Conservation (phyloP, 2,797 vertebrate genomes). For the Mycteria americana region DNA sequence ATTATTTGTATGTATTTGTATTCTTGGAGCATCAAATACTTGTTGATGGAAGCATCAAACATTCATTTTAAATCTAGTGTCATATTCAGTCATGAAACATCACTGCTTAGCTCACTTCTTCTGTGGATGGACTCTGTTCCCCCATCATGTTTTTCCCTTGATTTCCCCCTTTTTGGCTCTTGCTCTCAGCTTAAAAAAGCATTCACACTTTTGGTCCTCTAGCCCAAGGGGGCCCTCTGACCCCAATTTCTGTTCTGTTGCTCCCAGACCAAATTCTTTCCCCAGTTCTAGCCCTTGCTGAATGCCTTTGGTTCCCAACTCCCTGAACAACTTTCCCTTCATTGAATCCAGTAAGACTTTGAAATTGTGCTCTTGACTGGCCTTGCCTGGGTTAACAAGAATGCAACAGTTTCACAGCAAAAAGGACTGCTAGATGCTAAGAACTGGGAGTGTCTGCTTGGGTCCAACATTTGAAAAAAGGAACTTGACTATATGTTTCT, state of each 20-base stretch:
- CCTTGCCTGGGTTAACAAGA: not conserved
- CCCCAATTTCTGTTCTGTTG: not conserved
- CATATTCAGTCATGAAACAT: not conserved
- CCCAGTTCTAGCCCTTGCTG: not conserved
- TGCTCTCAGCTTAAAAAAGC: not conserved
- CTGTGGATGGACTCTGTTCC: not conserved
- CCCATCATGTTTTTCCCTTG: not conserved
- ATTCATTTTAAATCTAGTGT: not conserved
- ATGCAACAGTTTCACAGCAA: not conserved
- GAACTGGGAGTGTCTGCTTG: not conserved
- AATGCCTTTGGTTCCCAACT: not conserved
- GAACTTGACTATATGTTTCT: not conserved
- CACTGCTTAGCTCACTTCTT: not conserved
- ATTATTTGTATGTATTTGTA: not conserved
- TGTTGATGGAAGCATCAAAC: not conserved
- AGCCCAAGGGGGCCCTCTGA: not conserved
- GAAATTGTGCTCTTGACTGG: not conserved
- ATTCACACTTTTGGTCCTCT: not conserved
- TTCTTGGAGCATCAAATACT: not conserved
- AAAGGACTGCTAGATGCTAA: not conserved
- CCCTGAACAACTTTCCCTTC: not conserved
- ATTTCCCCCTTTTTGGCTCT: not conserved
- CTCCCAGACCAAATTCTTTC: not conserved
- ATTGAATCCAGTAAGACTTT: not conserved
- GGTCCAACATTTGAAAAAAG: not conserved